Evolutionary conservation across 2,888 invertebrate species (phyloP).

Genomic region (Laspeyria flexula): DNA sequence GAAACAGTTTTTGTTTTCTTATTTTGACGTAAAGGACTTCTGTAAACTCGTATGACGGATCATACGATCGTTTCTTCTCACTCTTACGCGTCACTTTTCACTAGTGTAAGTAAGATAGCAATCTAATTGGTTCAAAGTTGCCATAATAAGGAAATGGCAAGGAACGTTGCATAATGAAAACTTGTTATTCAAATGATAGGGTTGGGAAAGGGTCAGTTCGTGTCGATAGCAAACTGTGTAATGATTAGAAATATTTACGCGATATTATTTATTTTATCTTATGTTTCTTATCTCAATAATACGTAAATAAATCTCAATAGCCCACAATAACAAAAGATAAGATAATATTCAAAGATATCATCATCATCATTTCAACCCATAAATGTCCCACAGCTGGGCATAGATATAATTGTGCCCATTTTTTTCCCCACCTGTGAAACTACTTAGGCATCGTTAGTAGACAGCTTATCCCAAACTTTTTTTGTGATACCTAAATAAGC

Average conservation of each 20-base stretch:
- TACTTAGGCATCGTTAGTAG: no score
- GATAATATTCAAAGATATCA: not conserved
- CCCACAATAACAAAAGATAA: not conserved
- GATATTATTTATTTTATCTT: not conserved
- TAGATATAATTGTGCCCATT: no score
- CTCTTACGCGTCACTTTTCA: constrained; percentile 39
- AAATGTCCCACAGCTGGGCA: no score
- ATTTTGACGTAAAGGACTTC: constrained; percentile 63
- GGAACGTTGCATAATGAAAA: constrained; percentile 38
- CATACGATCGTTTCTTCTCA: constrained; percentile 73
- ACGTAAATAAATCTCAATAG: not conserved
- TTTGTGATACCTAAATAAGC: no score
- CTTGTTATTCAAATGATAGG: constrained; percentile 42
- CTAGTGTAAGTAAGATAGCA: constrained; percentile 51
- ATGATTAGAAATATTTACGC: not conserved
- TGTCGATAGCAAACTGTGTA: constrained; percentile 37
- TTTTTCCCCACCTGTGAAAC: no score
- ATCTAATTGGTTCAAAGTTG: constrained; percentile 48
- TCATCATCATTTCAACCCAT: no score
- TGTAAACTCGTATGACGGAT: constrained; percentile 68
- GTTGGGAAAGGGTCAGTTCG: constrained; percentile 50
- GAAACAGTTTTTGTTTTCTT: constrained; percentile 64
- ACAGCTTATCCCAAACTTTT: no score
- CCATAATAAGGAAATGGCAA: constrained; percentile 51
- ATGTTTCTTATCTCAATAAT: not conserved